A percentile compares a stretch with the other conserved stretches of the same genome.
Evolutionary conservation across 2,888 invertebrate species (phyloP).

Genomic region (Tetrapedia diversipes): DNA sequence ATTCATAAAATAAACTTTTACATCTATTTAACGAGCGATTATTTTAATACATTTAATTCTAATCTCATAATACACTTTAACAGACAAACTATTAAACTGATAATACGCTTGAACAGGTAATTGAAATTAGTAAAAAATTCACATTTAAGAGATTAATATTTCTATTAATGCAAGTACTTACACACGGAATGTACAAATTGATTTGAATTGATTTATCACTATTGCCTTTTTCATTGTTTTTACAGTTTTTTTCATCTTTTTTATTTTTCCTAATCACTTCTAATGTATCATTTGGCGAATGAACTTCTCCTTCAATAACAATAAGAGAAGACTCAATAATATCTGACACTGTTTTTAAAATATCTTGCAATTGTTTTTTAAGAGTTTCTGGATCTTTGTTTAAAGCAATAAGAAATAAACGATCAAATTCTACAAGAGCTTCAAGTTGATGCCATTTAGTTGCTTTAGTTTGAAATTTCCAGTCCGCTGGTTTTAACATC

Average conservation of each 20-base stretch:
- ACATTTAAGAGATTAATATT: background rate
- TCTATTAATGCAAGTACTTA: conserved; percentile 82
- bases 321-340: conserved; percentile 87
- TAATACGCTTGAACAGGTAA: background rate
- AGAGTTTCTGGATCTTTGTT: conserved; percentile 86
- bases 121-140: background rate
- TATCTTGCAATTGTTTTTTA: conserved; percentile 88
- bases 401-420: conserved; percentile 88
- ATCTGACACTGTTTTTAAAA: conserved; percentile 85
- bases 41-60: conserved; percentile 5
- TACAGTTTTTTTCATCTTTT: conserved; percentile 83
- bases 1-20: conserved; percentile 32
- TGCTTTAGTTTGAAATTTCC: conserved; percentile 89
- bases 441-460: conserved; percentile 91
- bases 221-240: conserved; percentile 82
- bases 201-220: conserved; percentile 85
- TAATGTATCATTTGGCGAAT: conserved; percentile 86
- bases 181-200: conserved; percentile 88
- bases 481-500: conserved; percentile 88
- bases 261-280: conserved; percentile 87
- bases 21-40: conserved; percentile 27
- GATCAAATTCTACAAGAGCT: conserved; percentile 90
- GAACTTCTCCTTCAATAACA: conserved; percentile 89
- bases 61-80: too few relatives aligned
- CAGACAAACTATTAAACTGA: too few relatives aligned